Conservation (phyloP, 1,140 invertebrate species). For the Magallana gigas region DNA sequence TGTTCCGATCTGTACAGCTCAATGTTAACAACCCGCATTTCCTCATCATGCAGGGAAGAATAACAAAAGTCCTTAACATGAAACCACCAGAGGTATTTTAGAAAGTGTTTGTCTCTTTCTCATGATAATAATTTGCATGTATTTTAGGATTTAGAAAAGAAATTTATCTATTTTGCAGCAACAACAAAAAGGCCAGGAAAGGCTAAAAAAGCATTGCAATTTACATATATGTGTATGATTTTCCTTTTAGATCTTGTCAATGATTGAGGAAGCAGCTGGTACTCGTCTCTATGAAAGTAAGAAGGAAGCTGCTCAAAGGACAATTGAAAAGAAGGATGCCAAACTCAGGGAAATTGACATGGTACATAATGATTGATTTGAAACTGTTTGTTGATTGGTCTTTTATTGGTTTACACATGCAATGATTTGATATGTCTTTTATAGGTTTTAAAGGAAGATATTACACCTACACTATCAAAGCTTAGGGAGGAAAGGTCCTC, state of each 20-base stretch:
- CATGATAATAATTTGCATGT: too few relatives aligned
- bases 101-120: background rate
- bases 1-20: conserved; percentile 97
- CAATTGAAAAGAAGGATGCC: conserved; percentile 96
- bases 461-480: conserved; percentile 92
- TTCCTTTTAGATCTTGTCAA: conserved; percentile 89
- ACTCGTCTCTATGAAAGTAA: conserved; percentile 98
- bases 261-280: conserved; percentile 99
- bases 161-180: background rate
- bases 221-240: background rate
- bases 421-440: background rate
- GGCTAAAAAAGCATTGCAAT: background rate
- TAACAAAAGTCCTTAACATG: conserved; percentile 99
- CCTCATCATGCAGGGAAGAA: conserved; percentile 99
- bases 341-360: conserved; percentile 92
- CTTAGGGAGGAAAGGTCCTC: conserved; percentile 91
- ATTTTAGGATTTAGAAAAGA: too few relatives aligned
- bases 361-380: conserved; percentile 80
- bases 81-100: conserved; percentile 92
- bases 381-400: background rate
- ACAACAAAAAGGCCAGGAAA: background rate
- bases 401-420: background rate
- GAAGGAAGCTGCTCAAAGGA: conserved; percentile 91
- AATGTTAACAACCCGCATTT: conserved; percentile 99
- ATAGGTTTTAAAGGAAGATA: conserved; percentile 92